phyloP scores from a whole-genome alignment of 2,797 vertebrate species.

The Crax fasciolata region DNA sequence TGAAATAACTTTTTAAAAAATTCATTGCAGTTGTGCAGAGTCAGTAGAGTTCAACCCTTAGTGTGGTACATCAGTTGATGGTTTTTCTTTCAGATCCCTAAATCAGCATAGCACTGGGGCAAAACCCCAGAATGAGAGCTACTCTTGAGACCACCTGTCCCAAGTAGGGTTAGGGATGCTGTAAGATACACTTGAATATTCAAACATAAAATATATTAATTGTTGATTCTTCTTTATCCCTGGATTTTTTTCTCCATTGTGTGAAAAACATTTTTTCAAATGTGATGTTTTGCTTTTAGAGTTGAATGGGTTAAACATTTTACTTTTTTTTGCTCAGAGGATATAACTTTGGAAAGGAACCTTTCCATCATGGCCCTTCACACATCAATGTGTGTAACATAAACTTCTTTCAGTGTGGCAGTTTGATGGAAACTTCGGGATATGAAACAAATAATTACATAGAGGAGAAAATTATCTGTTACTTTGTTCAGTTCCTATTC shows the following conservation, averaged over 20 bases:
- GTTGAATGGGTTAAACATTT: not conserved
- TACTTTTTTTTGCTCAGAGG: not conserved
- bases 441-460: not conserved
- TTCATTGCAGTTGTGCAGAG: not conserved
- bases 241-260: not conserved
- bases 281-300: not conserved
- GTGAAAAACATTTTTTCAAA: not conserved
- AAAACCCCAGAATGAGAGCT: not conserved
- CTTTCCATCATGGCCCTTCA: not conserved
- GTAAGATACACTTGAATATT: not conserved
- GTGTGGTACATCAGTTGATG: not conserved
- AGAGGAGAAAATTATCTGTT: not conserved
- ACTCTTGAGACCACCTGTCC: not conserved
- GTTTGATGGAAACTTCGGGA: not conserved
- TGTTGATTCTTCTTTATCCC: not conserved
- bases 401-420: not conserved
- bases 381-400: not conserved
- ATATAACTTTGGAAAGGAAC: not conserved
- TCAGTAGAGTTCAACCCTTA: not conserved
- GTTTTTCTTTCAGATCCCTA: not conserved
- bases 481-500: not conserved
- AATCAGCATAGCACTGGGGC: not conserved
- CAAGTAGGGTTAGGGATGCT: accelerated
- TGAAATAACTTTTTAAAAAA: not conserved
- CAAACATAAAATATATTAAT: not conserved